A percentile compares a stretch with the other conserved stretches of the same genome.
Conservation (phyloP, 2,797 vertebrate species). For the Jordanella pulchra region DNA sequence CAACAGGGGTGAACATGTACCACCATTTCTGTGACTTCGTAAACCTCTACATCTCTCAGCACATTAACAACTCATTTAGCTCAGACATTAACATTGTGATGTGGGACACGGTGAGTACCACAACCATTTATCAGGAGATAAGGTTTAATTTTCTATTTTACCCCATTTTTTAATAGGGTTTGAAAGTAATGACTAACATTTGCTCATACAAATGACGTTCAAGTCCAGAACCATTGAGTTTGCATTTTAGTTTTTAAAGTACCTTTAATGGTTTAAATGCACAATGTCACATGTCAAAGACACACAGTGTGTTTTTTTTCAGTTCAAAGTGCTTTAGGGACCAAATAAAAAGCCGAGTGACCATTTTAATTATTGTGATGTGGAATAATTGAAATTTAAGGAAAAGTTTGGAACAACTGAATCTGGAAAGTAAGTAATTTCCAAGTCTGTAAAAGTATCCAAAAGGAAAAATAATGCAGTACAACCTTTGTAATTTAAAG, state of each 20-base stretch:
- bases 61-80: conserved; percentile 94
- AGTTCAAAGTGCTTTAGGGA: neutral
- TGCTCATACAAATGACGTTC: neutral
- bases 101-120: conserved; percentile 95
- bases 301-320: neutral
- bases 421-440: neutral
- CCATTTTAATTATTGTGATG: neutral
- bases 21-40: conserved; percentile 99
- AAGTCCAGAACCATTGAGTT: neutral
- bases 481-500: neutral
- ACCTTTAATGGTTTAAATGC: neutral
- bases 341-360: neutral
- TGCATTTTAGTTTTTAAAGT: neutral
- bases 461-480: neutral
- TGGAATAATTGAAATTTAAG: neutral
- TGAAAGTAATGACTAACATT: neutral
- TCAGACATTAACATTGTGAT: conserved; percentile 91
- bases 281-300: neutral
- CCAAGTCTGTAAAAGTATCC: neutral
- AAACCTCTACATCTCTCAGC: conserved; percentile 96
- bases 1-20: conserved; percentile 96
- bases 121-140: neutral
- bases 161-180: neutral
- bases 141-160: neutral
- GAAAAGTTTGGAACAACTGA: neutral